A percentile compares a stretch with the other conserved stretches of the same genome.
These are phyloP conservation scores for Lottia scabra DNA, from an alignment of 2,888 invertebrate genomes.

Conservation along the genomic window DNA sequence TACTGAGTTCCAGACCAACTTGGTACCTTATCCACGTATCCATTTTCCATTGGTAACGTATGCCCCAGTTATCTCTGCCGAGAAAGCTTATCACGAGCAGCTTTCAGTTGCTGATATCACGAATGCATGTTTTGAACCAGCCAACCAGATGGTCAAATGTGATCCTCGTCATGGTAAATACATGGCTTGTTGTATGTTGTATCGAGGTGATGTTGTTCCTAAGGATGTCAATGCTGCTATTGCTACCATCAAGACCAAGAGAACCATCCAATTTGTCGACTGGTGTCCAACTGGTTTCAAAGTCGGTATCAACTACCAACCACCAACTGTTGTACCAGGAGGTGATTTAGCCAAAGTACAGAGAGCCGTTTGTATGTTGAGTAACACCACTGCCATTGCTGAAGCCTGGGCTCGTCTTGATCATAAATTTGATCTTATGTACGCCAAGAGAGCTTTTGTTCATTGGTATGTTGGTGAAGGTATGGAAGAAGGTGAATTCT, in stretches of 20 bases:
- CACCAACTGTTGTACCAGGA: slow-evolving; percentile 5
- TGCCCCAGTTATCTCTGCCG: not conserved
- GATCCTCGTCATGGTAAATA: not conserved
- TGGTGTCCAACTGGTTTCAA: slow-evolving; percentile 4
- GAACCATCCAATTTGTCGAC: not conserved
- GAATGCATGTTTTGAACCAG: not conserved
- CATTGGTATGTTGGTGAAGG: slow-evolving; percentile 4
- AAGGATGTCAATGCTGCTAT: not conserved
- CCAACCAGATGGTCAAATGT: not conserved
- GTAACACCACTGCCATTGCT: not conserved
- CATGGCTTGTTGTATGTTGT: slow-evolving; percentile 3
- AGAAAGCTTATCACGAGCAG: slow-evolving; percentile 1
- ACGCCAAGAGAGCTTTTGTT: slow-evolving; percentile 3
- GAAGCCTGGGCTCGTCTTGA: not conserved
- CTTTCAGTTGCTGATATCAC: not conserved
- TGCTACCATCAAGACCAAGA: slow-evolving; percentile 1
- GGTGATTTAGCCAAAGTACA: not conserved
- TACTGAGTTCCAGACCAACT: not conserved
- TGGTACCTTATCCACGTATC: not conserved
- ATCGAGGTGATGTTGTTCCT: not conserved
- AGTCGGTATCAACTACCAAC: slow-evolving; percentile 2
- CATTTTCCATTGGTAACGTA: not conserved
- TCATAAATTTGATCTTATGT: slow-evolving; percentile 1
- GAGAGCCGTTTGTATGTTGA: slow-evolving; percentile 3
- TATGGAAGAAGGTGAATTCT: slow-evolving; percentile 3